Conservation (phyloP, 2,797 vertebrate species). For the Simalia tracyae region DNA sequence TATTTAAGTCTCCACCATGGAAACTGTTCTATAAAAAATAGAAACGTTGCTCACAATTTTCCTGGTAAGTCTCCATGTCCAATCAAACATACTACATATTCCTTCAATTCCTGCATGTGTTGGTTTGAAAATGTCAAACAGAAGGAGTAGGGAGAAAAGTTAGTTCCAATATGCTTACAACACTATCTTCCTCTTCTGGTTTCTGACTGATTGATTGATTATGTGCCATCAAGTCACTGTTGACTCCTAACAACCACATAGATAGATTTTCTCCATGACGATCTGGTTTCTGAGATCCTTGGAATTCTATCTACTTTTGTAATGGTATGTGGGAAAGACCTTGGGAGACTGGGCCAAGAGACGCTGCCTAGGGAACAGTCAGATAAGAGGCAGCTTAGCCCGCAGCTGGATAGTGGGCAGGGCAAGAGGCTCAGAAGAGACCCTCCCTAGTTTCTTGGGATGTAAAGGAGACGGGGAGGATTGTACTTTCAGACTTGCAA, state of each 20-base stretch:
- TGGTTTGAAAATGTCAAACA: neutral
- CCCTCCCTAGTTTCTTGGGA: too few relatives aligned
- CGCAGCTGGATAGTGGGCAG: too few relatives aligned
- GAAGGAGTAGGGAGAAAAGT: slow-evolving; percentile 4
- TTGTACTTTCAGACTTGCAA: too few relatives aligned
- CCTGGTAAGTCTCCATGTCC: neutral
- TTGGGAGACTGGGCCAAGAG: too few relatives aligned
- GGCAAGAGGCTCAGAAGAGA: too few relatives aligned
- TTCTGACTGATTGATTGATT: neutral
- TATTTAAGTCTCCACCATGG: neutral
- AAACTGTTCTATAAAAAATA: neutral
- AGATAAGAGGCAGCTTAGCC: too few relatives aligned
- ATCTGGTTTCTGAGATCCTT: slow-evolving; percentile 31
- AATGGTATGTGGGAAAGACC: too few relatives aligned
- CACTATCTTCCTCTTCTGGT: slow-evolving; percentile 3
- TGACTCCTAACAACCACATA: neutral
- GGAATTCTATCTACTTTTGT: slow-evolving; percentile 19
- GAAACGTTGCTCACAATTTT: neutral
- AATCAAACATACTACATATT: neutral
- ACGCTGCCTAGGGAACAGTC: too few relatives aligned
- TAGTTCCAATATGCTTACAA: neutral
- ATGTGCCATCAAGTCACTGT: neutral
- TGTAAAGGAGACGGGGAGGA: too few relatives aligned
- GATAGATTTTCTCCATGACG: neutral
- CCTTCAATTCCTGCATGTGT: neutral